Evolutionary conservation across 2,113 vertebrate species (phyloP).

Genomic region (Neolamprologus devosi): DNA sequence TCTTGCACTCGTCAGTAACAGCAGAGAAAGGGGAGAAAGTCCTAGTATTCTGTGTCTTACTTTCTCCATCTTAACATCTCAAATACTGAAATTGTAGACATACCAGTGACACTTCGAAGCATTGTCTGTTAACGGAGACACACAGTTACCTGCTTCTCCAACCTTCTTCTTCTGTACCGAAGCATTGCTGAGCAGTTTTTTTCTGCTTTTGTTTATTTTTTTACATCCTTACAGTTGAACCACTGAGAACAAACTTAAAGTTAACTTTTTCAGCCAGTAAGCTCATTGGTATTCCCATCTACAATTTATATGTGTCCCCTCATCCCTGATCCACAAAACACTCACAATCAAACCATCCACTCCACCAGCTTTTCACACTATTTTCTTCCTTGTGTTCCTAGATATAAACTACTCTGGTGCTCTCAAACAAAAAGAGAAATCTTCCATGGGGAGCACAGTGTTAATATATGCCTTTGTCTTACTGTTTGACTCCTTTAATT

Average conservation of each 20-base stretch:
- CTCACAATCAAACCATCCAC: background rate
- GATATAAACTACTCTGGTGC: background rate
- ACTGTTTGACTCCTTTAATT: background rate
- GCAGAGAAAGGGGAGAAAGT: background rate
- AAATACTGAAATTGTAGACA: background rate
- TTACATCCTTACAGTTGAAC: background rate
- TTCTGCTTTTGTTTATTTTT: background rate
- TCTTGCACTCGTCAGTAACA: background rate
- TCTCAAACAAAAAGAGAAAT: background rate
- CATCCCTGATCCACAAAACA: background rate
- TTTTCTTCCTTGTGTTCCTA: background rate
- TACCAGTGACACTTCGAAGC: background rate
- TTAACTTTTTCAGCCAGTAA: background rate
- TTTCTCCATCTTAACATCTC: background rate
- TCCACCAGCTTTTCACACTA: background rate
- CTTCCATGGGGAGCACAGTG: background rate
- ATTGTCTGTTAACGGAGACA: background rate
- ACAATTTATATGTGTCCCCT: background rate
- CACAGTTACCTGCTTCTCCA: background rate
- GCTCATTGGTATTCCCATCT: background rate
- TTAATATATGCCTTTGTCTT: background rate
- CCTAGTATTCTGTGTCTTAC: background rate
- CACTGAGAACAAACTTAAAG: background rate
- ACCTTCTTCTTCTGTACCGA: background rate
- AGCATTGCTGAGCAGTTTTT: background rate